Evolutionary conservation across 2,888 invertebrate genomes (phyloP), one percentile per base, ranked within the genome.

Genomic region (Parnassius glacialis): DNA sequence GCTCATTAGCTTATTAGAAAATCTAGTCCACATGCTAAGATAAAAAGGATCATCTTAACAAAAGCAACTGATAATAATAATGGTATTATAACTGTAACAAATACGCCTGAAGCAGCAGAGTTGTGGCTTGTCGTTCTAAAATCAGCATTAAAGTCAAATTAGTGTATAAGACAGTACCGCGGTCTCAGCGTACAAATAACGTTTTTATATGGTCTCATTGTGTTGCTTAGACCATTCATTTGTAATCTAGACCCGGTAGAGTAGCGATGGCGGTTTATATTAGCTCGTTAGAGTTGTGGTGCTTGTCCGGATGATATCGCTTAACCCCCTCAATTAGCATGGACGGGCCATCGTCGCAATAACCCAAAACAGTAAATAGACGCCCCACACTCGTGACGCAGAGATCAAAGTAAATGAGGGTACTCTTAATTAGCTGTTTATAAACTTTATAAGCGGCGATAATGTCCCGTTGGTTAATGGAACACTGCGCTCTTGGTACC

Each of bases 401-500:
- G 78, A 68, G 74, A 77, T 76, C 81, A 71, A 78, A 79, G 81
- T 76, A 79, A 85, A 83, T 80, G 81, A 82, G 76, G 81, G 75
- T 83, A 80, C 82, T 83, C 81, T 86, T 89, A 90, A 88, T 88
- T 90, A 89, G 83, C 79, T 81, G 83, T 82, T 84, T 81, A 88
- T 87, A 89, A 84, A 88, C 87, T 89, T 87, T 82, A 83, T 85
- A 83, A 79, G 78, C 83, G 69, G 77, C 81, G 87, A 87, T 87
- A 88, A 87, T 83, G 84, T 85, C 82, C 90, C 87, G 89, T 87
- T 84, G 72, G 68, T 67, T 75, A 72, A 75, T 74, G 78, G 69
- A 79, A 78, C 78, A 75, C 70, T 68, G 74, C 72, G 68, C 70
- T 74, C 70, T 72, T 70, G 34, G 7, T 48, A 13, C 12, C 5